Evolutionary conservation across 2,888 invertebrate genomes (phyloP), one percentile per base, ranked within the genome.

Genomic region (Lasioglossum vierecki): DNA sequence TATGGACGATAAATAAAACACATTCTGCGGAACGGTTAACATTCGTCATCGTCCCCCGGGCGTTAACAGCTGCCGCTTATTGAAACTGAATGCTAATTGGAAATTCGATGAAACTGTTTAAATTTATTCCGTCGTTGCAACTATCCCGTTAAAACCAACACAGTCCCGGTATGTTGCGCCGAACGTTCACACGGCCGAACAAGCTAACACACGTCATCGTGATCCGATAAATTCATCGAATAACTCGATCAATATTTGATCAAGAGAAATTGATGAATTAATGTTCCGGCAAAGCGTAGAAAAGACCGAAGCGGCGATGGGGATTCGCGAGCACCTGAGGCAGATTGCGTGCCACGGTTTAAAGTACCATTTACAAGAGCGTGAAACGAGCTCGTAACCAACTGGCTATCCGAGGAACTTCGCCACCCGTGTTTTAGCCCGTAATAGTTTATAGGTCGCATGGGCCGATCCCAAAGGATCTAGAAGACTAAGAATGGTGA

Each of bases 331-430:
- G 30, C 70, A 41, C 60, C 46, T 1, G 0, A 66, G 49, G 49
- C n/a, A 41, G 57, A 30, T 39, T n/a, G 44, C 53, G 63, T 73
- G 49, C 46, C 26, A 11, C 57, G 35, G 74, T 57, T 74, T 79
- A 79, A 74, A 74, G 44, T 39, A 26, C 46, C 44, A 74, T 82
- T 70, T n/a, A 57, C 70, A 30, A 57, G 57, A 57, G 53, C 70
- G 30, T 83, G 53, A 83, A 83, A 83, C 82, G 82, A 70, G 70
- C 70, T 75, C 68, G 79, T 71, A 71, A 79, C 79, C 73, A 39
- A 26, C 53, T 49, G 49, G 35, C 53, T 82, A 75, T 79, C 74
- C 9, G 3, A 1, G 46, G 66, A 18, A n/a, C 39, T 35, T 57
- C 53, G 49, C 49, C 39, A 60, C 70, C 74, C n/a, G 70, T 49